Base-by-base conservation (phyloP, 2,797 vertebrate species). In the Sebastes trivittatus region DNA sequence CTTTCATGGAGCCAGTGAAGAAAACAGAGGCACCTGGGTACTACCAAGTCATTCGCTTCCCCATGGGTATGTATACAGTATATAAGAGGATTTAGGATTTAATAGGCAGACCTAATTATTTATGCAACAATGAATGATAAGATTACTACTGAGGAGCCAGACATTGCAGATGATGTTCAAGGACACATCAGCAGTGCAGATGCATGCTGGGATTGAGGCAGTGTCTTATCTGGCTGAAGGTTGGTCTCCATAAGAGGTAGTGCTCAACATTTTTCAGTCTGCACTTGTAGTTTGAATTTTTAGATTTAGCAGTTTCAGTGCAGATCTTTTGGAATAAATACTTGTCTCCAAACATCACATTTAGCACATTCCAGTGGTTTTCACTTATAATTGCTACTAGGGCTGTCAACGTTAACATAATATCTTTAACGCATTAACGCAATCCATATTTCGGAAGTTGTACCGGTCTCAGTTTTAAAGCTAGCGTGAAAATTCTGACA, bases 1-100 rank as follows among this genome's bases (percentile, higher is more conserved):
- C 98, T 82, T 99, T 99, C 94, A 99, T 99, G 98, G 98, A 99
- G 94, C 98, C 98, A 2, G 98, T 99, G 93, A 99, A 99, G 96
- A 99, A 98, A 94, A 98, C 97, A 22, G 98, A 99, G 89, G 98
- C 98, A 60, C 98, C 98, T 20, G 98, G 98, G 91, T 99, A 99
- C 94, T 99, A 99, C 96, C 97, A 99, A 96, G 98, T 99, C 87
- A 99, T 99, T 90, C 97, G 98, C 92, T 99, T 99, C 92, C 98
- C 98, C 77, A 99, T 99, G 98, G 98, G 98, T 99, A 97, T 72
- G 94, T 92, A 87, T 49, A 9, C 46, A 49, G 46, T 9, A 49
- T 49, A 20, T n/a, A 49, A n/a, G 46, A 49, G 46, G 46, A 49
- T 49, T 49, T 2, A 29, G 46, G 18, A 49, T 49, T 49, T 20